Percentiles rank a stretch among this genome's conserved stretches.
These are phyloP conservation scores for Chaetophractus vellerosus DNA, from an alignment of 2,797 vertebrate genomes.

Conservation along the genomic window DNA sequence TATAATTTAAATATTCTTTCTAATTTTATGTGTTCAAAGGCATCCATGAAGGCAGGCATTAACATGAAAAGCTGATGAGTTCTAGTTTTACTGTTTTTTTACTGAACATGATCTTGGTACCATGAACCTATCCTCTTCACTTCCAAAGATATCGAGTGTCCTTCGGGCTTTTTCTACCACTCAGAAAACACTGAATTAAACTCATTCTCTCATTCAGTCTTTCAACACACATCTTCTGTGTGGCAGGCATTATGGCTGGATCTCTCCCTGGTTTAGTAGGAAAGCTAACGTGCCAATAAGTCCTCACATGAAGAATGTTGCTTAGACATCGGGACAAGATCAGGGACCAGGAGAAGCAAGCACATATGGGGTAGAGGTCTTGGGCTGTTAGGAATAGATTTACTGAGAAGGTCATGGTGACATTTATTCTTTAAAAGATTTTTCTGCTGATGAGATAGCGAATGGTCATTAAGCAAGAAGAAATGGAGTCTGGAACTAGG, in stretches of 20 bases:
- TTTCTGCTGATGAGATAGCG: neutral
- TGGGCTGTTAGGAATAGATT: constrained; percentile 4
- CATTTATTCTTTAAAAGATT: constrained; percentile 25
- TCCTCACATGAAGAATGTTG: neutral
- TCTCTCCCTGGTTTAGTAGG: neutral
- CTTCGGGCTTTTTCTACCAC: constrained; percentile 35
- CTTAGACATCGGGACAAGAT: neutral
- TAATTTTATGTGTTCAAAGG: constrained; percentile 82
- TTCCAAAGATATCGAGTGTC: neutral
- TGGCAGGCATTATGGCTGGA: neutral
- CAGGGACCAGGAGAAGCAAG: neutral
- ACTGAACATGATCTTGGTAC: constrained; percentile 28
- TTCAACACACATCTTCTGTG: neutral
- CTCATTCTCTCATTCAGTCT: neutral
- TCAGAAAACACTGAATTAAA: constrained; percentile 55
- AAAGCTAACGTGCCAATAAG: constrained; percentile 33
- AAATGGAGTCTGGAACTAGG: neutral
- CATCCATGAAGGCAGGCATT: constrained; percentile 77
- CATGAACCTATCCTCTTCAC: constrained; percentile 33
- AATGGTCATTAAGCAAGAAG: neutral
- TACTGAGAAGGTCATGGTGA: neutral
- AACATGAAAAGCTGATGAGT: constrained; percentile 79
- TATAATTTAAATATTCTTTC: constrained; percentile 81
- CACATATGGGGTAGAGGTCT: neutral
- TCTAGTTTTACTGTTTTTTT: constrained; percentile 65